These are phyloP conservation scores for Ladona fulva DNA, from an alignment of 1,140 invertebrate species.

Conservation along the genomic window DNA sequence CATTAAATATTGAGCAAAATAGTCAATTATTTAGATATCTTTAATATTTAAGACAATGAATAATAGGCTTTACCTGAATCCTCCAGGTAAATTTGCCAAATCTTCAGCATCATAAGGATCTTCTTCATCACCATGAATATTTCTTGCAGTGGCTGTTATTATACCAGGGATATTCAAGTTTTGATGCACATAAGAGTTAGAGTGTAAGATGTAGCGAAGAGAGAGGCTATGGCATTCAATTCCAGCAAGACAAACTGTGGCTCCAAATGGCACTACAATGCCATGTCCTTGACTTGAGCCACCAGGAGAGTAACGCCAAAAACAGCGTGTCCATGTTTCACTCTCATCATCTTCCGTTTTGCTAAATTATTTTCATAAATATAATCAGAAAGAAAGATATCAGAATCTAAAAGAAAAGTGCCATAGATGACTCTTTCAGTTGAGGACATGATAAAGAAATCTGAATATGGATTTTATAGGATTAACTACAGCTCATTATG, in stretches of 20 bases:
- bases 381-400: too few species aligned
- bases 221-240: slow-evolving; percentile 39
- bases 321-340: not conserved
- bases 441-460: too few species aligned
- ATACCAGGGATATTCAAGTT: slow-evolving; percentile 31
- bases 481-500: too few species aligned
- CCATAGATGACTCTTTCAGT: too few species aligned
- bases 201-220: slow-evolving; percentile 35
- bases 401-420: too few species aligned
- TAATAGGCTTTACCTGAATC: slow-evolving; percentile 36
- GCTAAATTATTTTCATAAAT: too few species aligned
- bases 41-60: too few species aligned
- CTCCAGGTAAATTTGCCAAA: slow-evolving; percentile 41
- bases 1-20: too few species aligned
- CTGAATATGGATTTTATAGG: too few species aligned
- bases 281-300: slow-evolving; percentile 36
- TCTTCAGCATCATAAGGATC: slow-evolving; percentile 62
- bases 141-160: slow-evolving; percentile 32
- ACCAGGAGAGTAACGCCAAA: slow-evolving; percentile 12
- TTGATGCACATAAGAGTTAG: slow-evolving; percentile 29
- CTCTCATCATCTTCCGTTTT: slow-evolving; percentile 12
- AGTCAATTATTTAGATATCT: too few species aligned
- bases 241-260: slow-evolving; percentile 52
- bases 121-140: slow-evolving; percentile 19
- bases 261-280: slow-evolving; percentile 51